Percentiles rank a stretch among this genome's conserved stretches.
Conservation (phyloP, 2,113 vertebrate genomes). For the Labeo catla region DNA sequence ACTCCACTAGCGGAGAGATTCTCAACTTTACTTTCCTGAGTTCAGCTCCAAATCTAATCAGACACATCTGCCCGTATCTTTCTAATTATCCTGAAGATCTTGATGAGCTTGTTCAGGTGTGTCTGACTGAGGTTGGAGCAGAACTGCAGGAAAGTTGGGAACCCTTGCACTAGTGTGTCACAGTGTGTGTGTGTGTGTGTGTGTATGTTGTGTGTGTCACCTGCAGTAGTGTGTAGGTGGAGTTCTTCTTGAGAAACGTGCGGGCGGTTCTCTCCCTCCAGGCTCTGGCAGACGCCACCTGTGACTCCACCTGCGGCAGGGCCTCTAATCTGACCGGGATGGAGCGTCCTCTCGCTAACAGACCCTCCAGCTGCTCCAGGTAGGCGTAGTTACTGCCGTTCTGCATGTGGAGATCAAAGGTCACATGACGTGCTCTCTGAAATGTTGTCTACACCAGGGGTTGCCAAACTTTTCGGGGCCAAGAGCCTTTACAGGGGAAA, state of each 20-base stretch:
- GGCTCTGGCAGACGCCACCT: slow-evolving; percentile 90
- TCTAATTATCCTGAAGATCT: too few species aligned
- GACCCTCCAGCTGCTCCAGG: slow-evolving; percentile 92
- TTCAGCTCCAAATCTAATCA: too few species aligned
- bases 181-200: neutral
- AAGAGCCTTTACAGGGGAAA: too few species aligned
- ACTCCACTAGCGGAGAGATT: too few species aligned
- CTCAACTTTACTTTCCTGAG: too few species aligned
- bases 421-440: neutral
- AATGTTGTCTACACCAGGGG: too few species aligned
- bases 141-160: too few species aligned
- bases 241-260: slow-evolving; percentile 99
- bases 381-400: slow-evolving; percentile 91
- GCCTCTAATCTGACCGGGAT: slow-evolving; percentile 92
- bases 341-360: slow-evolving; percentile 91
- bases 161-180: too few species aligned
- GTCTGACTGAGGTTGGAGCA: too few species aligned
- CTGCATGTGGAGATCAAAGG: slow-evolving; percentile 62
- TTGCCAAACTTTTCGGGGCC: too few species aligned
- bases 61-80: too few species aligned
- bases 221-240: slow-evolving; percentile 92
- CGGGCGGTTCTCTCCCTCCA: slow-evolving; percentile 95
- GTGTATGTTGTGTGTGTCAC: slow-evolving; percentile 62
- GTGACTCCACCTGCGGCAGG: slow-evolving; percentile 92
- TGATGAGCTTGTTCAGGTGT: too few species aligned